Evolutionary conservation across 2,797 vertebrate species (phyloP).

Genomic region (Strix occidentalis): DNA sequence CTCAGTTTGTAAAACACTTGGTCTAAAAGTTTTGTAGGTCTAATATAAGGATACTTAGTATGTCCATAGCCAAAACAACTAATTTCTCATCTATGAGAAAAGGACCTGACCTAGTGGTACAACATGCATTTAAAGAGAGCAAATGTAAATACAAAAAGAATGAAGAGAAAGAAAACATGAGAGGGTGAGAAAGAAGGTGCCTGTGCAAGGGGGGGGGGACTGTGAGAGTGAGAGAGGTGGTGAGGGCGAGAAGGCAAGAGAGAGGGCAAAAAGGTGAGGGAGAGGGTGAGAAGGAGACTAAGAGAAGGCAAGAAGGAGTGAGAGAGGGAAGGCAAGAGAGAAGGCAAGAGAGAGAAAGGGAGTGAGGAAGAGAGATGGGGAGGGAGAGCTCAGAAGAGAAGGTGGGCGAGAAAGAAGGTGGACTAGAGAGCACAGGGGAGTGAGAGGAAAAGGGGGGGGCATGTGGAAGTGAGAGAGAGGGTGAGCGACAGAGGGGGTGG

Average conservation of each 20-base stretch:
- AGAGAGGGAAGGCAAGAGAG: background rate
- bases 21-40: background rate
- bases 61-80: background rate
- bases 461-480: background rate
- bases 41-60: background rate
- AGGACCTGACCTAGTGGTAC: background rate
- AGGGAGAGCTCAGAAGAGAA: background rate
- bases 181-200: background rate
- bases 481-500: background rate
- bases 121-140: background rate
- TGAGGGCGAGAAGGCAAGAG: background rate
- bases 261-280: background rate
- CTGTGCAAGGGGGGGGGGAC: background rate
- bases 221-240: background rate
- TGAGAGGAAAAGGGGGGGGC: background rate
- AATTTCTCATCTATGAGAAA: background rate
- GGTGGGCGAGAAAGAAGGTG: background rate
- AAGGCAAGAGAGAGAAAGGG: background rate
- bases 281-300: background rate
- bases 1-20: background rate
- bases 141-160: background rate
- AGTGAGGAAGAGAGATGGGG: background rate
- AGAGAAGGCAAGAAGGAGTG: background rate
- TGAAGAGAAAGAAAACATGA: background rate
- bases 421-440: background rate